phyloP scores from a whole-genome alignment of 1,140 invertebrate species.

The Microvelia longipes region DNA sequence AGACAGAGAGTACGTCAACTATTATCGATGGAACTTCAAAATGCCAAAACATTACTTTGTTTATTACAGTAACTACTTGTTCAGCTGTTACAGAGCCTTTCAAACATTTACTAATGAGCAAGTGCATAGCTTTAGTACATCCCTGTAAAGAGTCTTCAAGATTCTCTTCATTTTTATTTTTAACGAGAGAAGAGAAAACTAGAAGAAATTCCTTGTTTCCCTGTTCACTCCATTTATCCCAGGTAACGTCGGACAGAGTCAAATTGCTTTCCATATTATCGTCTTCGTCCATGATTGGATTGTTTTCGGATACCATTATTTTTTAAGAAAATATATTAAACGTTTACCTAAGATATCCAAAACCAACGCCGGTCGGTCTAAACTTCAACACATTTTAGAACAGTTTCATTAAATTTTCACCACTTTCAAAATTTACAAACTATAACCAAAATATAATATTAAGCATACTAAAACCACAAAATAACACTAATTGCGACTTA shows the following conservation, averaged over 20 bases:
- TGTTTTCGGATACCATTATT: too few species aligned
- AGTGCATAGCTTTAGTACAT: neutral
- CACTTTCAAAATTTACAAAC: too few species aligned
- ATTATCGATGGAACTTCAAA: neutral
- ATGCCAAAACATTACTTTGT: neutral
- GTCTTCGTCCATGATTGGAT: too few species aligned
- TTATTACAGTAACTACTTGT: neutral
- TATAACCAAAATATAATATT: too few species aligned
- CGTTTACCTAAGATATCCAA: too few species aligned
- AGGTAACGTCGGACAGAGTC: neutral
- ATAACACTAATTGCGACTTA: too few species aligned
- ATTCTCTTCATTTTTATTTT: neutral
- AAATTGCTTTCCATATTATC: too few species aligned
- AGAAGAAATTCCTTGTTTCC: neutral
- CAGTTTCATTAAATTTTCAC: too few species aligned
- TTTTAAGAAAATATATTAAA: too few species aligned
- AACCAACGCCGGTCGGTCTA: too few species aligned
- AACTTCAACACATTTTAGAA: too few species aligned
- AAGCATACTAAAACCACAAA: too few species aligned
- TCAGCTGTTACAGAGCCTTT: neutral
- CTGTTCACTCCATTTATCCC: neutral
- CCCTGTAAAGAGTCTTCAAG: neutral
- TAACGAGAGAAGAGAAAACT: neutral
- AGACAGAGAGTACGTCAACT: neutral
- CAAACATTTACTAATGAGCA: neutral